Base-by-base conservation (phyloP, 2,797 vertebrate species). In the Urophycis tenuis region DNA sequence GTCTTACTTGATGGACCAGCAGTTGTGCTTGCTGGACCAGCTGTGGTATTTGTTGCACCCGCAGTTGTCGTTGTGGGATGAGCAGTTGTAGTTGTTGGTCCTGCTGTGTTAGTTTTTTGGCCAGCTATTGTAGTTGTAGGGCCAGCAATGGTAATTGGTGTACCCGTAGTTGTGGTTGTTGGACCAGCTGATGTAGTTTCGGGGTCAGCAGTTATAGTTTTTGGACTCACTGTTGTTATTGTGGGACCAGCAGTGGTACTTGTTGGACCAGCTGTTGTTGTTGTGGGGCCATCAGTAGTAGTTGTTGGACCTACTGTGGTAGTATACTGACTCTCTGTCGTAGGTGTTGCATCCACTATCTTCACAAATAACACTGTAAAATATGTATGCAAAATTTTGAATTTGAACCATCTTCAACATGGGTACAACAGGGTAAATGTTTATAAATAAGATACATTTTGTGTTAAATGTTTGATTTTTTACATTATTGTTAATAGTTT, bases 391-490 rank as follows among this genome's bases (percentile, higher is more conserved):
- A 49, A 6, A 0, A 6, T 19, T 17, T 36, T 36, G 19, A 49
- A 17, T 49, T 49, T 19, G 4, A 49, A 2, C 19, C 49, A 53
- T n/a, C 3, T 53, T 53, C n/a, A 22, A 53, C 49, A 10, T 53
- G 2, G 5, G 49, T 45, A 17, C n/a, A 7, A 22, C 5, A 53
- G 5, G 22, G 5, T 53, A 3, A 0, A 17, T 53, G 19, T 53
- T 2, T 22, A 17, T 53, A 1, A 53, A 53, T 1, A 53, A 45
- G 41, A n/a, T n/a, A n/a, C n/a, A n/a, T n/a, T n/a, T n/a, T 45
- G 2, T 45, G 0, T 0, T 3, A 5, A 3, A 45, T 17, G 2
- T 3, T 17, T 2, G 0, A 15, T 2, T n/a, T 7, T 53, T 53
- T 53, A 22, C 49, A 53, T 53, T 53, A 22, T 3, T 2, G 19